phyloP scores from a whole-genome alignment of 1,140 invertebrate species.

The Mya arenaria region DNA sequence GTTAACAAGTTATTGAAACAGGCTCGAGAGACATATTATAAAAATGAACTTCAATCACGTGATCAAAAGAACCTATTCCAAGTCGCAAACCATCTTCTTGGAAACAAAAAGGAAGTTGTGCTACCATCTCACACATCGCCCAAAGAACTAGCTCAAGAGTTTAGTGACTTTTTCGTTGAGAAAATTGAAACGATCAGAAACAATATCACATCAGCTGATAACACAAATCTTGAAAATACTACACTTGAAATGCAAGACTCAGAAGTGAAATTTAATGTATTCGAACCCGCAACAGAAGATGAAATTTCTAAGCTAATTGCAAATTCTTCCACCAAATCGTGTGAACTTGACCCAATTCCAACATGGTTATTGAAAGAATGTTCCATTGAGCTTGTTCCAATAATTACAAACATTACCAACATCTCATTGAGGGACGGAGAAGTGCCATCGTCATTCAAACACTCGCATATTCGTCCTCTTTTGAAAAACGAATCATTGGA shows the following conservation, averaged over 20 bases:
- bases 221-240: neutral
- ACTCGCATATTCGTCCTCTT: conserved; percentile 48
- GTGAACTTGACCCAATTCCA: conserved; percentile 53
- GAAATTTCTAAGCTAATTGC: conserved; percentile 37
- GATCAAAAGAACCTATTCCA: conserved; percentile 42
- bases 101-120: neutral
- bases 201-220: neutral
- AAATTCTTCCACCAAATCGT: conserved; percentile 19
- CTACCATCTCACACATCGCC: conserved; percentile 11
- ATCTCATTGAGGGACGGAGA: conserved; percentile 4
- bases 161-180: conserved; percentile 11
- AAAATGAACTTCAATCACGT: conserved; percentile 15
- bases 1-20: conserved; percentile 40
- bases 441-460: conserved; percentile 46
- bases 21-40: conserved; percentile 17
- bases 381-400: neutral
- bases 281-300: neutral
- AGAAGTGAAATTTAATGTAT: neutral
- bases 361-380: neutral
- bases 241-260: neutral
- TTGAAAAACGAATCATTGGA: conserved; percentile 60
- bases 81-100: conserved; percentile 32
- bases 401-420: conserved; percentile 29
- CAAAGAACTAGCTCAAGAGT: conserved; percentile 6
- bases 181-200: conserved; percentile 20